Conservation (phyloP, 2,113 vertebrate genomes). For the Hippocampus barbouri region DNA sequence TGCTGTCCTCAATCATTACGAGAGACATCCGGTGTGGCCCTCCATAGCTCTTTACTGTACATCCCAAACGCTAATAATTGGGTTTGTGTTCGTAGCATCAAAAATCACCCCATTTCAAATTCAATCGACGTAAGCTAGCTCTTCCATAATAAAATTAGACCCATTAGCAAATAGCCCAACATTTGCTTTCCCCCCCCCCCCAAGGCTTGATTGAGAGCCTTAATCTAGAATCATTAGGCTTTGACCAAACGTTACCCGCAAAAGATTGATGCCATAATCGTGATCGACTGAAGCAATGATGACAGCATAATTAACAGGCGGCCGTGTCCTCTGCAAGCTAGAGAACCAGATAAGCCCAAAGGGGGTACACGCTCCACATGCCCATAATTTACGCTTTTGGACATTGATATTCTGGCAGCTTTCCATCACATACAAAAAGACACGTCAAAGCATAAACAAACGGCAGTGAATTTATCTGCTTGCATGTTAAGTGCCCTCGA, state of each 20-base stretch:
- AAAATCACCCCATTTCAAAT: conserved; percentile 33
- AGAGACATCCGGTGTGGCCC: conserved; percentile 38
- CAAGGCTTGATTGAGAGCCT: conserved; percentile 13
- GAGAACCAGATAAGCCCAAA: conserved; percentile 20
- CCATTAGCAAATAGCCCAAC: conserved; percentile 34
- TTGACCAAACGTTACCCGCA: conserved; percentile 20
- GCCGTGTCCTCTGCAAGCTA: conserved; percentile 20
- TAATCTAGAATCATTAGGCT: conserved; percentile 29
- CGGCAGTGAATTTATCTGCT: conserved; percentile 29
- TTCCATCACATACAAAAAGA: conserved; percentile 45
- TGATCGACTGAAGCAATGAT: conserved; percentile 13
- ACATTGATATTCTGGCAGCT: conserved; percentile 20
- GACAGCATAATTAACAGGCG: conserved; percentile 27
- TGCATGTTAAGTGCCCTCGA: conserved; percentile 45
- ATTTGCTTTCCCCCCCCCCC: background rate
- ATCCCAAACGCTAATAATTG: conserved; percentile 51
- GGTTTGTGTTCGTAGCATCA: conserved; percentile 45
- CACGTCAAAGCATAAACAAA: conserved; percentile 47
- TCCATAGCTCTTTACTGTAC: conserved; percentile 44
- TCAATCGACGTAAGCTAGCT: conserved; percentile 26
- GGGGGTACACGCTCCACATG: conserved; percentile 7
- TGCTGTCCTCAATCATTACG: conserved; percentile 48
- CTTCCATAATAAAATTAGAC: conserved; percentile 26
- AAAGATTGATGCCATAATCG: conserved; percentile 11
- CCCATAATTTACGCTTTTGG: conserved; percentile 28